Percentiles rank a stretch among this genome's conserved stretches.
Evolutionary conservation across 2,113 vertebrate species (phyloP).

Genomic region (Pica pica): DNA sequence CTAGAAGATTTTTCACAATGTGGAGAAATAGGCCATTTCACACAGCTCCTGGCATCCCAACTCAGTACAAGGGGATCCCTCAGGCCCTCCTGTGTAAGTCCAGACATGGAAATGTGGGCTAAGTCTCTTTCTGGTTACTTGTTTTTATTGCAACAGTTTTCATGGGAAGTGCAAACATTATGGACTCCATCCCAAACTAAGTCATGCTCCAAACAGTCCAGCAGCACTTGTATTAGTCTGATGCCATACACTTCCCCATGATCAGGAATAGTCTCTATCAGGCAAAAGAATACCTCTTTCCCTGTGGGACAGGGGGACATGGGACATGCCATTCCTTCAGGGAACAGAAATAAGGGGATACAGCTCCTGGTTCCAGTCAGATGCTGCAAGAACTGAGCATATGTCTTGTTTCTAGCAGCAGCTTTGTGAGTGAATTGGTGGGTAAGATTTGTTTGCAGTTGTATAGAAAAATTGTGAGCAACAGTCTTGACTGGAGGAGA

Average conservation of each 20-base stretch:
- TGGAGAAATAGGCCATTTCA: not conserved
- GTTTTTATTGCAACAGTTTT: not conserved
- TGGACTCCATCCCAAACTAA: not conserved
- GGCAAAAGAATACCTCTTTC: not conserved
- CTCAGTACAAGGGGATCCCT: not conserved
- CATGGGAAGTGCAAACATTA: not conserved
- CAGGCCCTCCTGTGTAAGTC: not conserved
- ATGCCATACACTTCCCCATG: not conserved
- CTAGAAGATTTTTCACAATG: not conserved
- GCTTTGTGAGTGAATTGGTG: not conserved
- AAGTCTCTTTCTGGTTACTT: not conserved
- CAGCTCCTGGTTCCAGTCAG: not conserved
- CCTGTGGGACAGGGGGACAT: not conserved
- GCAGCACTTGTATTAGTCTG: not conserved
- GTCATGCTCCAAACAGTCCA: not conserved
- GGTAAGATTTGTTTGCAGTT: not conserved
- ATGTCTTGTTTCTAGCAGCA: not conserved
- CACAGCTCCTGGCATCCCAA: not conserved
- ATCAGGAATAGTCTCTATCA: not conserved
- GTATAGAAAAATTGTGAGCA: not conserved
- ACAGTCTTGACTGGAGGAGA: not conserved
- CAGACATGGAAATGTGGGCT: not conserved
- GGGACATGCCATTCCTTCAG: not conserved
- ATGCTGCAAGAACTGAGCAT: not conserved
- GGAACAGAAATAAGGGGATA: not conserved